phyloP scores from a whole-genome alignment of 2,113 vertebrate species.

The Sorex fumeus region DNA sequence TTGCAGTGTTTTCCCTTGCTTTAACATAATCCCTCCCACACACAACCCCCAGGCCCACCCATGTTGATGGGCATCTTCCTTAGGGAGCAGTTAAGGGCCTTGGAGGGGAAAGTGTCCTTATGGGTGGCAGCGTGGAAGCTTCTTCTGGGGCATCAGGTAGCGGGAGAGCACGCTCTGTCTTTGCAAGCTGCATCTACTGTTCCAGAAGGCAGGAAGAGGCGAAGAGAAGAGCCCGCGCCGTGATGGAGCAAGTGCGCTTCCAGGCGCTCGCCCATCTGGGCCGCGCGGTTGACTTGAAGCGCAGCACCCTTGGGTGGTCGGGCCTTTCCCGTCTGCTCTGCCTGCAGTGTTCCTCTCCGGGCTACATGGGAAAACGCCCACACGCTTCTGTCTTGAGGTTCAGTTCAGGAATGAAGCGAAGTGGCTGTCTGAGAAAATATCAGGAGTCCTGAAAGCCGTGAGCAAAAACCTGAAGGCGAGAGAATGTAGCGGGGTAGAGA shows the following conservation, averaged over 20 bases:
- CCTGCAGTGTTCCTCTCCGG: too few species aligned
- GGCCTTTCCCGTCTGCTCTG: too few species aligned
- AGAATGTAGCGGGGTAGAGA: too few species aligned
- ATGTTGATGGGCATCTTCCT: neutral
- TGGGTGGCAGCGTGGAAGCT: neutral
- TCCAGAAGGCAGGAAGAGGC: neutral
- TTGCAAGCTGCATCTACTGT: neutral
- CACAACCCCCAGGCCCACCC: too few species aligned
- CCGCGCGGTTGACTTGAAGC: neutral
- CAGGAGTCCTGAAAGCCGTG: neutral
- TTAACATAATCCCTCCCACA: too few species aligned
- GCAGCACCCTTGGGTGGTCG: too few species aligned
- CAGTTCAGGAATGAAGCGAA: neutral
- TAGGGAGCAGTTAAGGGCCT: neutral
- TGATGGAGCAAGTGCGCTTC: neutral
- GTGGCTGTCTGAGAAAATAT: neutral
- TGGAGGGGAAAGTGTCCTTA: neutral
- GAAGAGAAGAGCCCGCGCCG: rapidly evolving
- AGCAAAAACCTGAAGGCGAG: too few species aligned
- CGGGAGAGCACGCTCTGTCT: neutral
- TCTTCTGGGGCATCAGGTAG: neutral
- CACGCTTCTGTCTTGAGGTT: neutral
- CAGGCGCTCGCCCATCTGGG: too few species aligned
- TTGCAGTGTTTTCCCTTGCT: too few species aligned
- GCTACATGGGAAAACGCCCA: too few species aligned